A percentile compares a stretch with the other conserved stretches of the same genome.
Evolutionary conservation across 2,113 vertebrate genomes (phyloP).

Genomic region (Gallinago undulata): DNA sequence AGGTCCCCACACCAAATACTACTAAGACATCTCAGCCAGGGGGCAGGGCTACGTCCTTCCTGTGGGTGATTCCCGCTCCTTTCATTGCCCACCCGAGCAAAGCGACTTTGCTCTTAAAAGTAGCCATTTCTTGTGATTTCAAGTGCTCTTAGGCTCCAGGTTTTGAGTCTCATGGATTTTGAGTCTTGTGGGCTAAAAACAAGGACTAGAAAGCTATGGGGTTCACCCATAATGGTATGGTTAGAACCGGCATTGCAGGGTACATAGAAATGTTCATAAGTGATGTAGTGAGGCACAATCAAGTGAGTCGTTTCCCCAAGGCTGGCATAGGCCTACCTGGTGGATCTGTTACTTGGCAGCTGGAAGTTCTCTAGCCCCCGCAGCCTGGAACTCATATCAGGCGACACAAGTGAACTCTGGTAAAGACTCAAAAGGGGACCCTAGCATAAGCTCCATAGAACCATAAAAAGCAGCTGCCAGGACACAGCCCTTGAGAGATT

Average conservation of each 20-base stretch:
- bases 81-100: not conserved
- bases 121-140: not conserved
- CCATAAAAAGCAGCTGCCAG: not conserved
- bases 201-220: not conserved
- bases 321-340: not conserved
- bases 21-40: not conserved
- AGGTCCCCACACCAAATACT: not conserved
- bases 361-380: not conserved
- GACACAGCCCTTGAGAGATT: not conserved
- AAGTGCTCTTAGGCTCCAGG: not conserved
- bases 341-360: not conserved
- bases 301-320: not conserved
- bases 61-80: not conserved
- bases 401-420: not conserved
- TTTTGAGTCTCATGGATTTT: not conserved
- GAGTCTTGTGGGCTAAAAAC: not conserved
- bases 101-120: not conserved
- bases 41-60: not conserved
- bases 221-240: fast-evolving
- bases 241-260: not conserved
- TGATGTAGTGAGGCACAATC: not conserved
- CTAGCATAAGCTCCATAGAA: not conserved
- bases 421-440: not conserved
- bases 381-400: not conserved
- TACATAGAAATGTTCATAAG: not conserved